phyloP scores from a whole-genome alignment of 2,113 vertebrate genomes.

The Rhinolophus ferrumequinum region DNA sequence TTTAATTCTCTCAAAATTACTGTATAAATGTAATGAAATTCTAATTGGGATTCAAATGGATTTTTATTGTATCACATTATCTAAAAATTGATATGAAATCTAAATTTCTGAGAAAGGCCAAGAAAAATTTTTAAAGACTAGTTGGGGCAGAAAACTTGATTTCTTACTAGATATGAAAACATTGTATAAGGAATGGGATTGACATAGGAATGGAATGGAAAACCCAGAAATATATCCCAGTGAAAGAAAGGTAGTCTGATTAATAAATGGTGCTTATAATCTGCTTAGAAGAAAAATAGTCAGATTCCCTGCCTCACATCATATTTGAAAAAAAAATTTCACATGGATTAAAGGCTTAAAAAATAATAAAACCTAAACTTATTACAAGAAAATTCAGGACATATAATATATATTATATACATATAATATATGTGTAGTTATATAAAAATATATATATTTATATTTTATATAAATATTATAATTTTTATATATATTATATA shows the following conservation, averaged over 20 bases:
- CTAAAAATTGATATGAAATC: constrained; percentile 24
- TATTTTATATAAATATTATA: background rate
- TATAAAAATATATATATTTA: background rate
- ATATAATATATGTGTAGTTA: background rate
- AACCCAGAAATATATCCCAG: background rate
- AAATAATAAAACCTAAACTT: background rate
- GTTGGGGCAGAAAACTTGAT: background rate
- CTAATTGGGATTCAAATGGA: background rate
- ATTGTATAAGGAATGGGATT: background rate
- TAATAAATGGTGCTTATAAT: constrained; percentile 19
- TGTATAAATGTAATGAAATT: constrained; percentile 36
- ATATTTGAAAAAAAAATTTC: background rate
- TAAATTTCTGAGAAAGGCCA: background rate
- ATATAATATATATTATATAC: background rate
- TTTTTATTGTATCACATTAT: constrained; percentile 40
- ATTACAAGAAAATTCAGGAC: background rate
- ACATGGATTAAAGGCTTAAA: background rate
- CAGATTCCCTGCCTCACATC: background rate
- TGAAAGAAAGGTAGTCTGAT: background rate
- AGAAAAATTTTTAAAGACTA: constrained; percentile 5
- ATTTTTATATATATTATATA: background rate
- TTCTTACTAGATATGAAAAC: background rate
- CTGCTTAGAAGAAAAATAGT: constrained; percentile 26
- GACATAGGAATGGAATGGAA: background rate
- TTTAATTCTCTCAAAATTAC: constrained; percentile 17